Percentiles rank a stretch among this genome's conserved stretches.
Evolutionary conservation across 2,888 invertebrate genomes (phyloP).

Genomic region (Tipula vernalis): DNA sequence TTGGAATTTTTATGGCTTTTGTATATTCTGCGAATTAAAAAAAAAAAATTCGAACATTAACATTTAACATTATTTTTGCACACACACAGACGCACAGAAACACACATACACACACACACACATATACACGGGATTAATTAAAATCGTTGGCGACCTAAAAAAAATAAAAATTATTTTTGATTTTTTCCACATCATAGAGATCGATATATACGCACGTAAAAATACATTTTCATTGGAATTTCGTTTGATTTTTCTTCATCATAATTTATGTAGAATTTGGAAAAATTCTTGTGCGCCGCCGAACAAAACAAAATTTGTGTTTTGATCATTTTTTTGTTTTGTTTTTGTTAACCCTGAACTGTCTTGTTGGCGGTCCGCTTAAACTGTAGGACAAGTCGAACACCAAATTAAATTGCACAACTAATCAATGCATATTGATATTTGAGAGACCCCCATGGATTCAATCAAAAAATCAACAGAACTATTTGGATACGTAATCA

Average conservation of each 20-base stretch:
- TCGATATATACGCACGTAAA: background rate
- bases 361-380: background rate
- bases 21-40: slow-evolving; percentile 12
- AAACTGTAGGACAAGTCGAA: too few species aligned
- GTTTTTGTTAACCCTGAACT: background rate
- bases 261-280: background rate
- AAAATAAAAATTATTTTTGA: background rate
- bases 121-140: background rate
- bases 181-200: background rate
- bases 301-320: background rate
- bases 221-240: background rate
- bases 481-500: background rate
- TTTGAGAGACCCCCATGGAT: background rate
- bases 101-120: background rate
- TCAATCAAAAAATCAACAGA: background rate
- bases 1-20: slow-evolving; percentile 44
- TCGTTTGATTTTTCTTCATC: background rate
- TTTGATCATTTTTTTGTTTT: background rate
- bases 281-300: background rate
- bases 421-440: background rate
- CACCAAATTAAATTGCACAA: background rate
- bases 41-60: background rate
- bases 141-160: background rate
- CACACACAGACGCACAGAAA: too few species aligned
- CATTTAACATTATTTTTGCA: background rate